Base-by-base conservation (phyloP, 1,140 invertebrate species). In the Danaus melanippus region DNA sequence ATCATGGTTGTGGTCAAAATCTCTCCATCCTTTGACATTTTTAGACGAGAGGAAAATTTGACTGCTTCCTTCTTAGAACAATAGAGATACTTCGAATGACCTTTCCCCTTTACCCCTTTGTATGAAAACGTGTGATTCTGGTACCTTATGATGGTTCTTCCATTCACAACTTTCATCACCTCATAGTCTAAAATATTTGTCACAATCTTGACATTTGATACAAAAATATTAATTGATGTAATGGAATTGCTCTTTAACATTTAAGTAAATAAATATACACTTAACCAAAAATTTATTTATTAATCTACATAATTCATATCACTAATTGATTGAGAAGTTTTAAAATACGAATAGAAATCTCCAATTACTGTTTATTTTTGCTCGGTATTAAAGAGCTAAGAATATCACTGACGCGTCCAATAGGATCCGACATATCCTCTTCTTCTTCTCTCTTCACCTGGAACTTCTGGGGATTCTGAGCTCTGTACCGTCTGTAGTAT, bases 91-190 rank as follows among this genome's bases (percentile, higher is more conserved):
- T 43, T 40, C 10, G 49, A 50, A 1, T 6, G 32, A 7, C 49
- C 21, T 32, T 7, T 32, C 5, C 7, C 21, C 32, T 52, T 56
- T 3, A n/a, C 15, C 9, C 53, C 47, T 42, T 62, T 12, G 42
- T 45, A 54, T 0, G 62, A 64, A 39, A 56, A 67, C n/a, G 64
- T 62, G n/a, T 62, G 60, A 15, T 62, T 53, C 17, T 64, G 47
- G 50, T 66, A 67, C 42, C 64, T 46, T 10, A 64, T 54, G 5
- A 64, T 15, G 9, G 17, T 42, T 8, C 32, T 61, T 1, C 59
- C 58, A 11, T 17, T 15, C 1, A 12, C 10, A 1, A 54, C 39
- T 9, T 5, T 54, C 32, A 54, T 42, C 1, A 54, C 10, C 42
- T 46, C 42, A 41, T 42, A 51, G 21, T 12, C 50, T 51, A 2